Evolutionary conservation across 2,113 vertebrate genomes (phyloP).

Genomic region (Ammodytes dubius): DNA sequence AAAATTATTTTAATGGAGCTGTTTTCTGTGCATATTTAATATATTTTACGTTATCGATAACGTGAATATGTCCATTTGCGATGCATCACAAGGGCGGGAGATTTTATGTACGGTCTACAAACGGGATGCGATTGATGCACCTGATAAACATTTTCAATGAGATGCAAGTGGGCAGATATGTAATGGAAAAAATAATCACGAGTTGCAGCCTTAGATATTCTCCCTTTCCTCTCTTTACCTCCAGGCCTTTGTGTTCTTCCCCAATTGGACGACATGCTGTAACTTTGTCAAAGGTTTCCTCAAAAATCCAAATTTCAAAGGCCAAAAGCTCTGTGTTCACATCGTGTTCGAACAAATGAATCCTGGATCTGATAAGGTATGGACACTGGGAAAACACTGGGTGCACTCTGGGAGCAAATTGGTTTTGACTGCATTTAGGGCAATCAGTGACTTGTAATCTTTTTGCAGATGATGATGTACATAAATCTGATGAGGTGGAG

Average conservation of each 20-base stretch:
- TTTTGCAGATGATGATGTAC: constrained; percentile 50
- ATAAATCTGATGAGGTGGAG: constrained; percentile 25
- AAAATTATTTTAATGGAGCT: neutral
- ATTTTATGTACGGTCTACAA: no score
- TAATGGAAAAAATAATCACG: no score
- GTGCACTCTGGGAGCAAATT: no score
- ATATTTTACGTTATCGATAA: no score
- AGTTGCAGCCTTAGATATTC: no score
- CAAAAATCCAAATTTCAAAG: neutral
- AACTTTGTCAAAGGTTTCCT: neutral
- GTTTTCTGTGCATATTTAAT: no score
- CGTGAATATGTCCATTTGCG: no score
- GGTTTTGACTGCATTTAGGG: neutral
- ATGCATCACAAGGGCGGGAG: no score
- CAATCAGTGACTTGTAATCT: neutral
- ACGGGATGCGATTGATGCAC: no score
- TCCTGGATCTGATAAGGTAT: constrained; percentile 23
- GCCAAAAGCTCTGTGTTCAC: neutral
- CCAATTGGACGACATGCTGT: neutral
- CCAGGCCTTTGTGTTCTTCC: constrained; percentile 52
- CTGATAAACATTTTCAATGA: no score
- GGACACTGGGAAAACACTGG: neutral
- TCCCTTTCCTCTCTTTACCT: neutral
- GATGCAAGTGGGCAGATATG: no score
- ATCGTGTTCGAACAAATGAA: constrained; percentile 4